phyloP scores from a whole-genome alignment of 2,113 vertebrate genomes.

The Gadus macrocephalus region DNA sequence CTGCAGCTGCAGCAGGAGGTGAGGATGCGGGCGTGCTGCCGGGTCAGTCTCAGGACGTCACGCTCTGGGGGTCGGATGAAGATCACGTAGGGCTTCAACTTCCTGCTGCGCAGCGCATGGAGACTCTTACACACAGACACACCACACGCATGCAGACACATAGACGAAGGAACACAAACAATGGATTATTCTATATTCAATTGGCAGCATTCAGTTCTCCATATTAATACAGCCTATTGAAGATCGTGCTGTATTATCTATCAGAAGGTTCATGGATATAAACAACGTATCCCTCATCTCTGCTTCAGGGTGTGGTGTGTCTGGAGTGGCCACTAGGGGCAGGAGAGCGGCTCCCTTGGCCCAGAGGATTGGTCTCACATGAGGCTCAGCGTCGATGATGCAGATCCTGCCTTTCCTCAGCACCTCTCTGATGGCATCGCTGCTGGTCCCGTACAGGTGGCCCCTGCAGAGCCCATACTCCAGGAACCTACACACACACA shows the following conservation, averaged over 20 bases:
- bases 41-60: slow-evolving; percentile 77
- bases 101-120: slow-evolving; percentile 73
- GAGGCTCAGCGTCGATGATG: slow-evolving; percentile 84
- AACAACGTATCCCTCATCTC: too few relatives aligned
- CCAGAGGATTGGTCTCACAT: slow-evolving; percentile 59
- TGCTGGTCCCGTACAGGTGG: slow-evolving; percentile 86
- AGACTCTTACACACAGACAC: slow-evolving; percentile 69
- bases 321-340: too few relatives aligned
- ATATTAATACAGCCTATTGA: too few relatives aligned
- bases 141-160: too few relatives aligned
- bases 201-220: too few relatives aligned
- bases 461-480: slow-evolving; percentile 84
- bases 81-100: slow-evolving; percentile 86
- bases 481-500: slow-evolving; percentile 75
- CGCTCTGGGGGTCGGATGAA: slow-evolving; percentile 82
- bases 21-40: slow-evolving; percentile 73
- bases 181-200: too few relatives aligned
- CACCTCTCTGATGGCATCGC: slow-evolving; percentile 77
- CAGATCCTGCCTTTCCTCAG: slow-evolving; percentile 81
- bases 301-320: too few relatives aligned
- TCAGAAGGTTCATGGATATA: too few relatives aligned
- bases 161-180: too few relatives aligned
- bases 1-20: slow-evolving; percentile 78
- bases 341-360: too few relatives aligned
- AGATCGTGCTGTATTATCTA: too few relatives aligned